phyloP scores from a whole-genome alignment of 2,888 invertebrate species.

The Agriotes lineatus region DNA sequence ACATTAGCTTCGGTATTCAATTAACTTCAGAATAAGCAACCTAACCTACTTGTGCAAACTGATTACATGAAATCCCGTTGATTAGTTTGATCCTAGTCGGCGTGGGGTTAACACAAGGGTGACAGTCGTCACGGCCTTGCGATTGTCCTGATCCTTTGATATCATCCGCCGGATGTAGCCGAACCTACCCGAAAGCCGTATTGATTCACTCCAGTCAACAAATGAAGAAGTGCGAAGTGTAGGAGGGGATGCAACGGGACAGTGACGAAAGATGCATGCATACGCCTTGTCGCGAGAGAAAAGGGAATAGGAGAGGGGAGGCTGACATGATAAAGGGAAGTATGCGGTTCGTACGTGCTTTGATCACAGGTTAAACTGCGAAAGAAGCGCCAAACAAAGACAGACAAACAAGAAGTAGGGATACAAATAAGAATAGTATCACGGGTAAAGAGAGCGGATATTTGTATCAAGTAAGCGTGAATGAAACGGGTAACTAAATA shows the following conservation, averaged over 20 bases:
- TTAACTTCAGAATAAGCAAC: slow-evolving; percentile 44
- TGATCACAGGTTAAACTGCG: slow-evolving; percentile 60
- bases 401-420: slow-evolving; percentile 53
- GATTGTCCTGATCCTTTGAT: slow-evolving; percentile 61
- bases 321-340: slow-evolving; percentile 52
- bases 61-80: slow-evolving; percentile 50
- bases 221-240: slow-evolving; percentile 62
- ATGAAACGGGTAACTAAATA: slow-evolving; percentile 43
- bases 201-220: slow-evolving; percentile 61
- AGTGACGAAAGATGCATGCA: slow-evolving; percentile 52
- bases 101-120: slow-evolving; percentile 59
- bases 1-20: slow-evolving; percentile 38
- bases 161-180: slow-evolving; percentile 55
- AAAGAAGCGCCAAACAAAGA: slow-evolving; percentile 57
- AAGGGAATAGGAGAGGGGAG: slow-evolving; percentile 39
- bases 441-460: slow-evolving; percentile 44
- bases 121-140: slow-evolving; percentile 61
- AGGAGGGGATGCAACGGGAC: slow-evolving; percentile 54
- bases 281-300: slow-evolving; percentile 31
- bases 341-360: slow-evolving; percentile 58
- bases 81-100: slow-evolving; percentile 60
- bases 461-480: slow-evolving; percentile 30
- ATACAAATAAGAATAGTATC: slow-evolving; percentile 57
- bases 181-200: slow-evolving; percentile 59
- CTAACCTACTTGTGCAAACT: slow-evolving; percentile 47